Base-by-base conservation (phyloP, 1,140 invertebrate species). In the Eupristina koningsbergeri region DNA sequence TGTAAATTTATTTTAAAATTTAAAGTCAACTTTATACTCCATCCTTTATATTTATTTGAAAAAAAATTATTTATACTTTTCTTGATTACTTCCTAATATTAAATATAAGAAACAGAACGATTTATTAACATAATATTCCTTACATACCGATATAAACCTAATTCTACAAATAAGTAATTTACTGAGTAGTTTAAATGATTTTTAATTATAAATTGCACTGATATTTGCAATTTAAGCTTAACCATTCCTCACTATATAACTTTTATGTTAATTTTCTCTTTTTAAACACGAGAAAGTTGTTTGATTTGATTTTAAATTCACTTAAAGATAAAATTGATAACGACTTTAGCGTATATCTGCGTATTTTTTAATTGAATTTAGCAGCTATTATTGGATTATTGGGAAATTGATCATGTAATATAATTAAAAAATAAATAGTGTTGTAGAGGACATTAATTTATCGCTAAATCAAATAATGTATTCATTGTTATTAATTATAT, bases 241-340 rank as follows among this genome's bases (percentile, higher is more conserved):
- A 41, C 7, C 22, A 41, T n/a, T n/a, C 2, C 8, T 41, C 1
- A 41, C 17, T n/a, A 41, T 11, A 3, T 36, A 41, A 22, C 36
- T 71, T 41, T 41, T 22, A n/a, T n/a, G n/a, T 71, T 67, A 36
- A 36, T 67, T 71, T 19, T 41, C 22, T 26, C n/a, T 41, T 41
- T 26, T 31, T 31, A 41, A n/a, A 6, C 19, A 34, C 17, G 1
- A 22, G 6, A 71, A 71, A 41, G 36, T 71, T 41, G 29, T 36
- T n/a, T 71, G 1, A 71, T 71, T 41, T 41, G 19, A 71, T 71
- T 71, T 71, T 71, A 41, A 71, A 41, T 41, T n/a, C 5, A n/a
- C 36, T 71, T n/a, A 2, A 17, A 67, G 7, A 26, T 41, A n/a
- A 9, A 71, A 41, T n/a, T 67, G 6, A 67, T 41, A 71, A 69